phyloP scores from a whole-genome alignment of 2,888 invertebrate genomes.

The Phanerotoma sp. region DNA sequence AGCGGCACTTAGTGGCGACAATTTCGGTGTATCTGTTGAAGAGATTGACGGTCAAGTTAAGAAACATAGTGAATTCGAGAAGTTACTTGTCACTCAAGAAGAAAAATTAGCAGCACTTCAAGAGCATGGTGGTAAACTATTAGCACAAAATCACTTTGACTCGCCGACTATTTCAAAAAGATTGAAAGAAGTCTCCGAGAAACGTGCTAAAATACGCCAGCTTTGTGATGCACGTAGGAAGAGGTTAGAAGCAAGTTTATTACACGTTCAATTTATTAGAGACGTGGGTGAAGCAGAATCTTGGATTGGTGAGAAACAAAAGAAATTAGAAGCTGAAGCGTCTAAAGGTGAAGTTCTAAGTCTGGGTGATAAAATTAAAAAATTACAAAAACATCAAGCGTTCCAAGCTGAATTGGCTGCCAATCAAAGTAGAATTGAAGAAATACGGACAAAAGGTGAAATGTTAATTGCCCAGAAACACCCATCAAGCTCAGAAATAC shows the following conservation, averaged over 20 bases:
- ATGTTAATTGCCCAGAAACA: conserved; percentile 71
- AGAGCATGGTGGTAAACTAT: conserved; percentile 82
- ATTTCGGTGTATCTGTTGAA: conserved; percentile 79
- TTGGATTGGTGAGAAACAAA: conserved; percentile 91
- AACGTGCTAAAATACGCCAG: conserved; percentile 68
- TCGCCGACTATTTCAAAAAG: conserved; percentile 76
- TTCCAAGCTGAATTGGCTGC: conserved; percentile 91
- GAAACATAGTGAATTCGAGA: conserved; percentile 94
- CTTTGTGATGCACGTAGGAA: conserved; percentile 68
- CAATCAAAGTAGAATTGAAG: conserved; percentile 81
- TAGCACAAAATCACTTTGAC: conserved; percentile 90
- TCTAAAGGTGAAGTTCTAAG: conserved; percentile 75
- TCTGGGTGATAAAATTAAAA: conserved; percentile 94
- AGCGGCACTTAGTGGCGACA: conserved; percentile 70
- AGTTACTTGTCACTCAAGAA: conserved; percentile 82
- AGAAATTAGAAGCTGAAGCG: conserved; percentile 80
- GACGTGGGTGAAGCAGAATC: conserved; percentile 88
- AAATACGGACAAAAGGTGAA: conserved; percentile 74
- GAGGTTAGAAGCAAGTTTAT: conserved; percentile 73
- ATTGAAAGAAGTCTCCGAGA: conserved; percentile 72
- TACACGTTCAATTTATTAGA: conserved; percentile 87
- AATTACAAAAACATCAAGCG: conserved; percentile 91
- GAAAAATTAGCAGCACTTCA: conserved; percentile 81
- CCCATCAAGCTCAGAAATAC: conserved; percentile 70
- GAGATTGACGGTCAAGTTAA: conserved; percentile 87